Base-by-base conservation (phyloP, 2,888 invertebrate species). In the Lepidocyrtinus sp. region DNA sequence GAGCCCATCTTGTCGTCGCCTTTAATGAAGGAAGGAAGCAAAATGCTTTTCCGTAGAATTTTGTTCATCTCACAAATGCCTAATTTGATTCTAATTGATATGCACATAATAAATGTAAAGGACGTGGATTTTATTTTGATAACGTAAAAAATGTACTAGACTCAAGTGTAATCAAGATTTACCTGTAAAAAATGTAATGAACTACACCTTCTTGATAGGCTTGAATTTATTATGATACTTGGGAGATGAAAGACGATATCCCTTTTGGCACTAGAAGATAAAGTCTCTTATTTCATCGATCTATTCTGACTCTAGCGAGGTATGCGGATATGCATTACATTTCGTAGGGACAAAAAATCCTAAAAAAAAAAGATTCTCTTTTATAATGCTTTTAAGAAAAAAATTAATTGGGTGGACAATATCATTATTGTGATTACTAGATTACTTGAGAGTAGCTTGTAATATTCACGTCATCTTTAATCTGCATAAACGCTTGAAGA, bases 381-480 rank as follows among this genome's bases (percentile, higher is more conserved):
- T 59, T 59, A 21, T 19, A 22, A n/a, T 59, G 59, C 2, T 19
- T 1, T 2, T 22, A 59, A 9, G 22, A 59, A 59, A 59, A 59
- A 1, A 63, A 63, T 15, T 63, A 25, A 63, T 25, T 63, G 63
- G 63, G n/a, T n/a, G n/a, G n/a, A n/a, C n/a, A n/a, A n/a, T n/a
- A n/a, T n/a, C n/a, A n/a, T n/a, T n/a, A n/a, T n/a, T n/a, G n/a
- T n/a, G n/a, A 21, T 63, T 21, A 63, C 12, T 2, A 2, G 19
- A 63, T 63, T 7, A n/a, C 25, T 24, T 25, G 25, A 5, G 45
- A 45, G 12, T 9, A 45, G 22, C 17, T 21, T 59, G 59, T 63
- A 63, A 24, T 63, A 63, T 25, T 62, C 63, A 25, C 63, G 63
- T 63, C 63, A 63, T 63, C 63, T 9, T 63, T 24, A 63, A 63